These are phyloP conservation scores for Drosophila serrata DNA, from an alignment of 1,140 invertebrate species.

Conservation along the genomic window DNA sequence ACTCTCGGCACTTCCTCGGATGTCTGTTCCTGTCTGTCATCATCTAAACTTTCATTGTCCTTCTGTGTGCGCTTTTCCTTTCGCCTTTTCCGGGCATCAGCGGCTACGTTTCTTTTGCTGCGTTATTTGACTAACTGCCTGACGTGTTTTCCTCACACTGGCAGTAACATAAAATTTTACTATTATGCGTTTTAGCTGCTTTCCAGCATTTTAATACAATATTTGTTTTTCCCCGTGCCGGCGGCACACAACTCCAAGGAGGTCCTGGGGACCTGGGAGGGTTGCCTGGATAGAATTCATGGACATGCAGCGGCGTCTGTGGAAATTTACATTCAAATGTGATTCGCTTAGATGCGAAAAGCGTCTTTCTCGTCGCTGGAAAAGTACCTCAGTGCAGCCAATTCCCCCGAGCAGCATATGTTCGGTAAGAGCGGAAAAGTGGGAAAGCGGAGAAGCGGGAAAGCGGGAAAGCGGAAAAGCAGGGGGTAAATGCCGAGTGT, in stretches of 20 bases:
- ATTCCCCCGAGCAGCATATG: constrained; percentile 81
- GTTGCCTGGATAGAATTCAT: constrained; percentile 75
- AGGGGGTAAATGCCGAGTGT: not conserved
- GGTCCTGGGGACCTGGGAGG: constrained; percentile 24
- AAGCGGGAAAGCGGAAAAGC: constrained; percentile 1
- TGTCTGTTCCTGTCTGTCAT: constrained; percentile 38
- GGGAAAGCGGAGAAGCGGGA: constrained; percentile 12
- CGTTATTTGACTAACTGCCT: constrained; percentile 81
- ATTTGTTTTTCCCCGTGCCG: constrained; percentile 65
- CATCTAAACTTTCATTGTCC: constrained; percentile 76
- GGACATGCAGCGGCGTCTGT: constrained; percentile 79
- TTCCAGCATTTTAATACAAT: constrained; percentile 85
- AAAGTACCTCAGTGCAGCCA: constrained; percentile 76
- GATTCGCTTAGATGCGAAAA: constrained; percentile 80
- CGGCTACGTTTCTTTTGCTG: constrained; percentile 45
- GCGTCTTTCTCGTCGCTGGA: constrained; percentile 40
- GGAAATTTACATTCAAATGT: constrained; percentile 84
- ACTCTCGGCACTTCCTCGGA: constrained; percentile 17
- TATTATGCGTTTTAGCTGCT: constrained; percentile 85
- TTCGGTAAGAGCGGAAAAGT: constrained; percentile 39
- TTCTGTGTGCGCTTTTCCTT: constrained; percentile 58
- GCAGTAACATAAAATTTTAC: constrained; percentile 85
- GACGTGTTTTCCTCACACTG: constrained; percentile 83
- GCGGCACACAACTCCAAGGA: constrained; percentile 48
- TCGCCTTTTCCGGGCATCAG: constrained; percentile 30